phyloP scores from a whole-genome alignment of 2,797 vertebrate species.

The Thaleichthys pacificus region DNA sequence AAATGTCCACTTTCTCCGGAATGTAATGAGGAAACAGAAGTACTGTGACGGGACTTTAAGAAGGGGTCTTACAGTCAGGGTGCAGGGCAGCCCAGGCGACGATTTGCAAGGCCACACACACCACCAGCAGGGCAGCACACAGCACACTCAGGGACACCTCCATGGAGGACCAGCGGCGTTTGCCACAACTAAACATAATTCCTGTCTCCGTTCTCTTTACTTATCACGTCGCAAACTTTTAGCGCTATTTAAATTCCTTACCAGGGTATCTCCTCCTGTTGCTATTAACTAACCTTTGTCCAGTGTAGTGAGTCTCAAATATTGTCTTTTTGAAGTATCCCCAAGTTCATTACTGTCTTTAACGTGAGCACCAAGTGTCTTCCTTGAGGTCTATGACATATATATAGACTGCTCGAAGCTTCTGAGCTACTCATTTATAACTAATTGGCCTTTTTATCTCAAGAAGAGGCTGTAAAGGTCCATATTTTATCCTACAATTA shows the following conservation, averaged over 20 bases:
- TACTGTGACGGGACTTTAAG: background rate
- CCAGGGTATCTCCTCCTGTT: no score
- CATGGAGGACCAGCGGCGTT: constrained; percentile 41
- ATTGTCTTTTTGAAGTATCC: no score
- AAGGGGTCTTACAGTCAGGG: constrained; percentile 47
- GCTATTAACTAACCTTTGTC: no score
- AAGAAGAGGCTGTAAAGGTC: background rate
- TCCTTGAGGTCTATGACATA: background rate
- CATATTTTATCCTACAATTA: constrained; percentile 25
- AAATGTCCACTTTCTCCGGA: background rate
- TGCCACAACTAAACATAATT: constrained; percentile 26
- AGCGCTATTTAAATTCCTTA: no score
- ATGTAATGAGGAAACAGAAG: background rate
- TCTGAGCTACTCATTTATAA: constrained; percentile 15
- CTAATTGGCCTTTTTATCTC: constrained; percentile 4
- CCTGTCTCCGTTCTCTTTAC: background rate
- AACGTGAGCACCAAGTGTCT: no score
- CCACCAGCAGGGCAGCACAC: constrained; percentile 48
- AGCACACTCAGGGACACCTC: constrained; percentile 54
- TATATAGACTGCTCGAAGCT: background rate
- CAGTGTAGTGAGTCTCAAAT: no score
- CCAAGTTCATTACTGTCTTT: no score
- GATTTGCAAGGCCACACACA: constrained; percentile 45
- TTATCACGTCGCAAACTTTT: no score
- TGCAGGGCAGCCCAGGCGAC: constrained; percentile 51